phyloP scores from a whole-genome alignment of 2,888 invertebrate genomes.

The Aphodius granarius region DNA sequence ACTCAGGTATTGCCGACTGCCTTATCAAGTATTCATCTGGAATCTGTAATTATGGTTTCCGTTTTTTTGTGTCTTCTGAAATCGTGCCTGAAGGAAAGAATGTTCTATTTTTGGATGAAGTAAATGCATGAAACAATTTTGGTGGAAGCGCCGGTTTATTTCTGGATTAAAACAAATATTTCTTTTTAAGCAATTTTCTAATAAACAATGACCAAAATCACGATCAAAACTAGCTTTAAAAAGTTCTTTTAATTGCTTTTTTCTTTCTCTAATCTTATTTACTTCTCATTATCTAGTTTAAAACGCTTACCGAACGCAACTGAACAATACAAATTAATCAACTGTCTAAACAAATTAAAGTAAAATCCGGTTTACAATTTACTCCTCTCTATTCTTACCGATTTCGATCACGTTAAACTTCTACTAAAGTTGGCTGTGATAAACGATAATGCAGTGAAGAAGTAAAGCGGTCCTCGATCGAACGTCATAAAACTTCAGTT shows the following conservation, averaged over 20 bases:
- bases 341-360: not conserved
- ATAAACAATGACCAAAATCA: no score
- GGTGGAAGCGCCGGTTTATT: no score
- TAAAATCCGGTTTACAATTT: not conserved
- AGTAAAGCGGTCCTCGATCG: not conserved
- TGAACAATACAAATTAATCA: not conserved
- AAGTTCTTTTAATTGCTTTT: no score
- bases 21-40: not conserved
- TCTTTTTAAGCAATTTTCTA: no score
- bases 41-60: not conserved
- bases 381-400: not conserved
- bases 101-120: no score
- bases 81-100: no score
- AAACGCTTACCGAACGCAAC: not conserved
- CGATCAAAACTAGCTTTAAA: no score
- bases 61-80: no score
- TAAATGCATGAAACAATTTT: no score
- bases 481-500: not conserved
- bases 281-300: no score
- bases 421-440: not conserved
- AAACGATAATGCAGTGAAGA: not conserved
- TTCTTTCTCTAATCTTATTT: no score
- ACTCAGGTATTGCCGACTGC: not conserved
- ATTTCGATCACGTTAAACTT: not conserved
- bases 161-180: no score